Conservation (phyloP, 2,888 invertebrate genomes). For the Slavum lentiscoides region DNA sequence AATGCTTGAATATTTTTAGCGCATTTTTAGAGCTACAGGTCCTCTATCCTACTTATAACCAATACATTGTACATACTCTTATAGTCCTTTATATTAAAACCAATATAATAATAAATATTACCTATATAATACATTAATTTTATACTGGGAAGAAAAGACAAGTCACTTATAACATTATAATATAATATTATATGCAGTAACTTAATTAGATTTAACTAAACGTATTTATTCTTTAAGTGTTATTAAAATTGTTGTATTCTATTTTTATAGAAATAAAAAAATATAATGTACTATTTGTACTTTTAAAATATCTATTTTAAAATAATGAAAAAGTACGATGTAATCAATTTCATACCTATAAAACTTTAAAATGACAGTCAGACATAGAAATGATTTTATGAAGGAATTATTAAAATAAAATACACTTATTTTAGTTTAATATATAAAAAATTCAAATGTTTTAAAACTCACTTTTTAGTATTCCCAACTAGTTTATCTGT, state of each 20-base stretch:
- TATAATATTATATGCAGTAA: background rate
- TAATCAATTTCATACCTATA: constrained; percentile 36
- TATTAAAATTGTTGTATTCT: background rate
- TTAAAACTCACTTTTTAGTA: constrained; percentile 28
- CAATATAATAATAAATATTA: background rate
- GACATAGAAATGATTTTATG: constrained; percentile 47
- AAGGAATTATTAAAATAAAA: constrained; percentile 37
- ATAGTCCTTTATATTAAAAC: background rate
- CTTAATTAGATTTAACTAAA: background rate
- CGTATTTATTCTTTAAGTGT: background rate
- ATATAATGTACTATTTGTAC: background rate
- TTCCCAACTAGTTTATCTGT: constrained; percentile 11
- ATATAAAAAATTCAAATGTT: background rate
- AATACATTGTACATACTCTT: background rate
- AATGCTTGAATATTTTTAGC: no score
- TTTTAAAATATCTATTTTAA: constrained; percentile 20
- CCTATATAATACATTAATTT: constrained; percentile 8
- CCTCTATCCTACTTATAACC: background rate
- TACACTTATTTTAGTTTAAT: constrained; percentile 10
- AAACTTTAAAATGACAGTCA: constrained; percentile 41
- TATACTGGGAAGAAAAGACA: background rate
- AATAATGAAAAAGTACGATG: constrained; percentile 12
- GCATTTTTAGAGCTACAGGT: no score
- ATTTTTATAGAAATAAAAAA: background rate
- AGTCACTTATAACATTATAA: background rate